Evolutionary conservation across 2,113 vertebrate genomes (phyloP), one percentile per base, ranked within the genome.

Genomic region (Gambusia affinis): DNA sequence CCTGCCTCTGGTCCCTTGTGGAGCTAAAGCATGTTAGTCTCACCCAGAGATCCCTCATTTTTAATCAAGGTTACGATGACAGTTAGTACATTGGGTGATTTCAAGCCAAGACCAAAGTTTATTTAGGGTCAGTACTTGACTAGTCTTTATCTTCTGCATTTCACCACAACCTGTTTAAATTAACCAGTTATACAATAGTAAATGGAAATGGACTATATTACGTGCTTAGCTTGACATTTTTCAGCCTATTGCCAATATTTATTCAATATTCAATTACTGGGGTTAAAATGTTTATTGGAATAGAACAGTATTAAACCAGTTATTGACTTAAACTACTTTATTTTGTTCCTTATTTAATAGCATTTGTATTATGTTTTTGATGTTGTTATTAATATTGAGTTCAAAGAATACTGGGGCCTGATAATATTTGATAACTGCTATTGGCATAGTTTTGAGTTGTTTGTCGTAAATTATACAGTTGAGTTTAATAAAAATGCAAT

Each of bases 1-100:
- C 94, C 91, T 88, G 86, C 83, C 80, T 91, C 79, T 64, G 70
- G 84, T 79, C 87, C 78, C 87, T 90, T 30, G 83, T 82, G 78
- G 87, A 89, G 81, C 82, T 84, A 75, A 82, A 88, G 85, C 71
- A 72, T 66, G 22, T 87, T 85, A 88, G 83, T 82, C 68, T 82
- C 70, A 30, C 67, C 69, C 70, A 72, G 64, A 60, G 87, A 86
- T 81, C 68, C 64, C 17, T 31, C 67, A 78, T 81, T 66, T 60
- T 60, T 42, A 42, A 54, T 72, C 80, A 57, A 57, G 44, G 44
- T 47, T 17, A 47, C 2, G 5, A 5, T 47, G 44, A 47, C 44
- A 47, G 15, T 47, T 19, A 47, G 15, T 47, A 19, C 44, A 19
- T 47, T 19, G 2, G 51, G 24, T 24, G 51, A 57, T 57, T 24